These are phyloP conservation scores for Erebia epiphron DNA, from an alignment of 2,888 invertebrate genomes.

Conservation along the genomic window DNA sequence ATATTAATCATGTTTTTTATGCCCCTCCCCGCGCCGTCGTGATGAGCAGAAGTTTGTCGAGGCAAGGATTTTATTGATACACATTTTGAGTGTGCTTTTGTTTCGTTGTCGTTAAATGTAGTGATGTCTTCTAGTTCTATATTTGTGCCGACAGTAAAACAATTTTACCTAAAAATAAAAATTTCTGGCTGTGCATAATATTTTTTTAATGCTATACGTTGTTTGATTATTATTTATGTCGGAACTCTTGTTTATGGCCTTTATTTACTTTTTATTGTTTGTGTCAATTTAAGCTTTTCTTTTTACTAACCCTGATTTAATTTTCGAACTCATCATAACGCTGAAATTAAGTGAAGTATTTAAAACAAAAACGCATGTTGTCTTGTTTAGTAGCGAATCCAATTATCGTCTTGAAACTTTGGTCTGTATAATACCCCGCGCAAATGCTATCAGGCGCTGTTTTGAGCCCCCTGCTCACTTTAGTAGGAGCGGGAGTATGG, in stretches of 20 bases:
- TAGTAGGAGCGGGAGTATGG: too few species aligned
- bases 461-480: too few species aligned
- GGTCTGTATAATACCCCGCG: not conserved
- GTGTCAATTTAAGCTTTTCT: not conserved
- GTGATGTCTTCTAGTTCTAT: conserved; percentile 30
- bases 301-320: not conserved
- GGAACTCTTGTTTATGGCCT: not conserved
- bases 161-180: not conserved
- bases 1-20: conserved; percentile 62
- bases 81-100: conserved; percentile 48
- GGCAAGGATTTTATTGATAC: conserved; percentile 44
- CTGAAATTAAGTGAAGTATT: not conserved
- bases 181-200: not conserved
- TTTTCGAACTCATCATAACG: not conserved
- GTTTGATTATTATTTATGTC: not conserved
- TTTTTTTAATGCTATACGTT: not conserved
- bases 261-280: not conserved
- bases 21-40: conserved; percentile 52
- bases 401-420: too few species aligned
- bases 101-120: conserved; percentile 34
- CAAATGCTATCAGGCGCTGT: too few species aligned
- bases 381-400: not conserved
- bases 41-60: conserved; percentile 85
- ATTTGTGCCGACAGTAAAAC: conserved; percentile 22
- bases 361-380: not conserved